Evolutionary conservation across 2,113 vertebrate species (phyloP).

Genomic region (human): DNA sequence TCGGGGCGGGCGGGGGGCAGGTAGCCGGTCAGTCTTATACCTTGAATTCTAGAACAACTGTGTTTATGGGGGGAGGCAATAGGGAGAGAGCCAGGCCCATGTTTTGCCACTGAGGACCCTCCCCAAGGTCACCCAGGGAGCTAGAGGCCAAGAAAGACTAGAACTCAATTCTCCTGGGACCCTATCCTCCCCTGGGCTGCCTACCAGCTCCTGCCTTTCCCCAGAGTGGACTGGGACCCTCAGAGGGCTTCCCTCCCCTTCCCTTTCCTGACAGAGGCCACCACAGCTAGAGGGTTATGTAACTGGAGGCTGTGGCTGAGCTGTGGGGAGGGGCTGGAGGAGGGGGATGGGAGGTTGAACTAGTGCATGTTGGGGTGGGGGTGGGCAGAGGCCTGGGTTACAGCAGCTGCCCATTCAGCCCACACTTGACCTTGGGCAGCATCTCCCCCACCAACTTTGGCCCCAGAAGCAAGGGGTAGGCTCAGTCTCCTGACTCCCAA

Average conservation of each 20-base stretch:
- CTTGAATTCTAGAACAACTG: not conserved
- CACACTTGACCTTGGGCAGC: conserved; percentile 59
- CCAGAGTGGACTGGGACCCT: not conserved
- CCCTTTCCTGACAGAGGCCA: conserved; percentile 48
- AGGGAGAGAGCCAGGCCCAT: not conserved
- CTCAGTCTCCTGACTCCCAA: not conserved
- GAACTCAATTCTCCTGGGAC: not conserved
- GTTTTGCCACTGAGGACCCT: conserved; percentile 14
- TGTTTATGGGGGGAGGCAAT: not conserved
- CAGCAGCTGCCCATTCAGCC: not conserved
- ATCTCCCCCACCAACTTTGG: not conserved
- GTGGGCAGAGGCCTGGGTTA: not conserved
- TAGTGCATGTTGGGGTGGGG: not conserved
- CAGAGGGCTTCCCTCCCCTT: not conserved
- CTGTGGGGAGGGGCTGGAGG: conserved; percentile 36
- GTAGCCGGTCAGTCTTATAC: not conserved
- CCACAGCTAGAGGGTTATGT: conserved; percentile 55
- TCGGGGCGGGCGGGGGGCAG: too few species aligned
- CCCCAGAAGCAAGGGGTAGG: not conserved
- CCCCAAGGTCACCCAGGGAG: conserved; percentile 64
- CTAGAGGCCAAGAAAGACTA: not conserved
- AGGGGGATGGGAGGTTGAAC: conserved; percentile 11
- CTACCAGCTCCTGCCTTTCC: not conserved
- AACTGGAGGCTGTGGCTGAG: conserved; percentile 61
- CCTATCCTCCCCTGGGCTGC: not conserved